phyloP scores from a whole-genome alignment of 2,888 invertebrate species.

The Masnerella sp. region DNA sequence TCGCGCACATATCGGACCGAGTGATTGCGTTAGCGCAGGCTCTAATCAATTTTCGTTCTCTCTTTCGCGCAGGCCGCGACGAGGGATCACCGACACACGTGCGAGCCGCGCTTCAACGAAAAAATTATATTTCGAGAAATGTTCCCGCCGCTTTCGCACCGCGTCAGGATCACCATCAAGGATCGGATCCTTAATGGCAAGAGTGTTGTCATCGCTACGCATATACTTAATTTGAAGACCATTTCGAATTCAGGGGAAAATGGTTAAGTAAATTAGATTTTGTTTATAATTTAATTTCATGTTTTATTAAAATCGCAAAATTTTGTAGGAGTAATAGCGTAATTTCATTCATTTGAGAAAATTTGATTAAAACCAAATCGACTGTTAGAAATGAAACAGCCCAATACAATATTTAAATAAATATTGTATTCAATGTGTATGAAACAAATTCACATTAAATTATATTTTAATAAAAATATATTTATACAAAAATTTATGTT shows the following conservation, averaged over 20 bases:
- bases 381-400: too few relatives aligned
- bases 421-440: too few relatives aligned
- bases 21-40: slow-evolving; percentile 13
- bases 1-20: not conserved
- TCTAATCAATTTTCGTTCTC: slow-evolving; percentile 29
- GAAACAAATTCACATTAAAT: too few relatives aligned
- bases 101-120: slow-evolving; percentile 86
- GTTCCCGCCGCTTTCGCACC: slow-evolving; percentile 89
- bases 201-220: slow-evolving; percentile 79
- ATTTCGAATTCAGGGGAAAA: slow-evolving; percentile 82
- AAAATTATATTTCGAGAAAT: slow-evolving; percentile 87
- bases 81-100: slow-evolving; percentile 76
- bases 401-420: too few relatives aligned
- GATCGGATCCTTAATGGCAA: slow-evolving; percentile 66
- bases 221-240: slow-evolving; percentile 80
- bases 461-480: too few relatives aligned
- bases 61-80: slow-evolving; percentile 60
- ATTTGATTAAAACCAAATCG: too few relatives aligned
- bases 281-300: too few relatives aligned
- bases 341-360: too few relatives aligned
- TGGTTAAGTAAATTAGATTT: too few relatives aligned
- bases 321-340: too few relatives aligned
- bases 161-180: slow-evolving; percentile 83
- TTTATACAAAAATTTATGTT: too few relatives aligned
- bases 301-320: too few relatives aligned